Evolutionary conservation across 2,888 invertebrate species (phyloP), one percentile per base, ranked within the genome.

Genomic region (Agrochola lota): DNA sequence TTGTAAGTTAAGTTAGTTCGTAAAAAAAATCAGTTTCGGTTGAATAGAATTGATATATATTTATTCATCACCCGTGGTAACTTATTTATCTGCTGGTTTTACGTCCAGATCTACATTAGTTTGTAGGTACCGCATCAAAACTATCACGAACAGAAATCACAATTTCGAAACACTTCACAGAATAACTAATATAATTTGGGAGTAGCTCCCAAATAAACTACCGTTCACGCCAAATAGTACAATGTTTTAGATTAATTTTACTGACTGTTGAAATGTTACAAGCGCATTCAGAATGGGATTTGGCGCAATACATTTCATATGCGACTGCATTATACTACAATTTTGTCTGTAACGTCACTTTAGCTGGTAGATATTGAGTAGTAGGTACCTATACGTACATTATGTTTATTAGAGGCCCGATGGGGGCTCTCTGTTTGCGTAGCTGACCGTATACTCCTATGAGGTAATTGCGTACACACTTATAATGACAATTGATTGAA

Each of bases 251-350:
- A 83, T 78, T 62, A 77, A 74, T 76, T 64, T 78, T 69, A 75
- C 75, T 52, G n/a, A 12, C 63, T 64, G 71, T 70, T 85, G 71
- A 78, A 81, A 78, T 81, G 59, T 60, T 74, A 83, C 71, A 49
- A 70, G 74, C 64, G 40, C 30, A 77, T 84, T 80, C 46, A 46
- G 66, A 70, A 77, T 59, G 55, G 40, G 30, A 72, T 74, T 74
- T 64, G 62, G 71, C 71, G 71, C 74, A 66, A 66, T 52, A 71
- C 26, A 71, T 76, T 73, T 74, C 20, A 57, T 64, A 63, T 52
- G 57, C 55, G 17, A 62, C n/a, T 83, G 57, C 71, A 66, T 64
- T 62, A 46, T 20, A 74, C 59, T n/a, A 71, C 26, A 63, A 68
- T 81, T 71, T 55, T 59, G 57, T 69, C 35, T 23, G 35, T 64